These are phyloP conservation scores for Brachyalestes nurse DNA, from an alignment of 2,797 vertebrate genomes.

Conservation along the genomic window DNA sequence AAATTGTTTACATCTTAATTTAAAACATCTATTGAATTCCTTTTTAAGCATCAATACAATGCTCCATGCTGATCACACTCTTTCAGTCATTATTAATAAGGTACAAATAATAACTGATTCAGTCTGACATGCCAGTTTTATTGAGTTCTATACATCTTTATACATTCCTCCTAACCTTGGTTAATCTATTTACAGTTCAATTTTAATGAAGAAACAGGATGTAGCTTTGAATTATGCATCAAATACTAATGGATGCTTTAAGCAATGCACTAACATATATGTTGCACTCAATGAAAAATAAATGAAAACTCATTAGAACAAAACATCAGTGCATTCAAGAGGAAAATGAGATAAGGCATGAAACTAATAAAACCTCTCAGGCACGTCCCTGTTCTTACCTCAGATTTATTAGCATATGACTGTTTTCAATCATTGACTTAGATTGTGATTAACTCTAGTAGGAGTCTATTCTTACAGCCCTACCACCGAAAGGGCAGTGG, in stretches of 20 bases:
- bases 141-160: neutral
- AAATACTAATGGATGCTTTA: neutral
- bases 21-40: neutral
- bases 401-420: slow-evolving; percentile 53
- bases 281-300: slow-evolving; percentile 11
- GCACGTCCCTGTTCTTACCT: slow-evolving; percentile 8
- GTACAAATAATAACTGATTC: neutral
- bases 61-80: neutral
- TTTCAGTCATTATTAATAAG: neutral
- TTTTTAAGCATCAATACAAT: neutral
- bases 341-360: slow-evolving; percentile 51
- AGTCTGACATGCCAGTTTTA: neutral
- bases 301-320: slow-evolving; percentile 61
- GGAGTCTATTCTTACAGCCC: slow-evolving; percentile 47
- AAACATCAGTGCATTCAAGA: slow-evolving; percentile 44
- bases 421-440: slow-evolving; percentile 53
- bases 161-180: neutral
- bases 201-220: neutral
- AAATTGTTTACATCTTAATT: neutral
- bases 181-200: neutral
- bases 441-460: slow-evolving; percentile 48
- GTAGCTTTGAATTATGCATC: neutral
- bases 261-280: neutral
- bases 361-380: slow-evolving; percentile 28
- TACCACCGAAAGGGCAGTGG: slow-evolving; percentile 34